Evolutionary conservation across 2,888 invertebrate genomes (phyloP).

Genomic region (Drosophila pseudotalamancana): DNA sequence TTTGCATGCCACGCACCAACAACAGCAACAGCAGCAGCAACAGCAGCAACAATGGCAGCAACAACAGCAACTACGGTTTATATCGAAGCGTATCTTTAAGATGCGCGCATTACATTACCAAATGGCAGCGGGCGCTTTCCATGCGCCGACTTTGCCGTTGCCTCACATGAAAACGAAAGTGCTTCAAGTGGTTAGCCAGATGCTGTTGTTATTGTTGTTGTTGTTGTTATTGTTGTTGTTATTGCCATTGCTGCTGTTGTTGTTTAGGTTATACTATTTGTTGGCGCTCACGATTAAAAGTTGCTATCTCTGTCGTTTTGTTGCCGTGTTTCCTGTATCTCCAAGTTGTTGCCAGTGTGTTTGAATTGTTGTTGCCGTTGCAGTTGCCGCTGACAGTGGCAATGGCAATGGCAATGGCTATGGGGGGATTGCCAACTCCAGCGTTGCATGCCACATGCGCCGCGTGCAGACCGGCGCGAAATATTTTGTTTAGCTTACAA

Average conservation of each 20-base stretch:
- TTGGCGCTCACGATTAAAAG: slow-evolving; percentile 58
- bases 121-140: slow-evolving; percentile 67
- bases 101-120: slow-evolving; percentile 76
- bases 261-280: slow-evolving; percentile 42
- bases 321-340: slow-evolving; percentile 71
- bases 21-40: slow-evolving; percentile 12
- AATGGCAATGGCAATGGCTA: slow-evolving; percentile 28
- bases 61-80: slow-evolving; percentile 15
- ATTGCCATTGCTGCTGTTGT: slow-evolving; percentile 19
- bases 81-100: slow-evolving; percentile 61
- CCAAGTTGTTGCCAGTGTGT: slow-evolving; percentile 54
- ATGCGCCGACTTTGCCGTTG: slow-evolving; percentile 48
- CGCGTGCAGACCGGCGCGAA: slow-evolving; percentile 58
- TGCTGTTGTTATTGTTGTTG: slow-evolving; percentile 34
- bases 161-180: slow-evolving; percentile 83
- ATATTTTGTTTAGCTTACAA: slow-evolving; percentile 64
- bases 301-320: slow-evolving; percentile 41
- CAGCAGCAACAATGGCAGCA: slow-evolving; percentile 25
- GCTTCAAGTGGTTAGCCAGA: slow-evolving; percentile 73
- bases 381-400: slow-evolving; percentile 21
- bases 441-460: slow-evolving; percentile 64
- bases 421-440: slow-evolving; percentile 51
- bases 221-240: slow-evolving; percentile 6
- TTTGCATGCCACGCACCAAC: slow-evolving; percentile 54
- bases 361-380: slow-evolving; percentile 37